phyloP scores from a whole-genome alignment of 2,113 vertebrate species.

The Myotis brandtii region DNA sequence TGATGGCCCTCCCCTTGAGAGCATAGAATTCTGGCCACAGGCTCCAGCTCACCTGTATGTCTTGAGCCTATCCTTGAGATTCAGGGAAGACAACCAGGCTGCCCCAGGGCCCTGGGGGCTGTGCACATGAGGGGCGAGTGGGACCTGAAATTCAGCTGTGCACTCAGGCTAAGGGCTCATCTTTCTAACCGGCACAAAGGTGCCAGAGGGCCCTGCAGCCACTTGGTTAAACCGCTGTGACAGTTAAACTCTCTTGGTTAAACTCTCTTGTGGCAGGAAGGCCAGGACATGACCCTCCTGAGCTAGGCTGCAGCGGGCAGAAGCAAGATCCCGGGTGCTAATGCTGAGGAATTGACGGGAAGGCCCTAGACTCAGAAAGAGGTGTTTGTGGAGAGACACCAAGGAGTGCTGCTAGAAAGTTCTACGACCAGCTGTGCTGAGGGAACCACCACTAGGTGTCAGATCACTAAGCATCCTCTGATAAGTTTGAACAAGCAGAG shows the following conservation, averaged over 20 bases:
- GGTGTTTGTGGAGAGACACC: background rate
- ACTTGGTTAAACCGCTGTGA: background rate
- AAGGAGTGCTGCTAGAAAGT: background rate
- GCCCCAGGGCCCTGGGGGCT: fast-evolving
- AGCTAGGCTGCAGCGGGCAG: background rate
- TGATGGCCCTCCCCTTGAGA: background rate
- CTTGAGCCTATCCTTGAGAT: background rate
- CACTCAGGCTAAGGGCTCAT: background rate
- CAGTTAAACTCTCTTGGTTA: too few relatives aligned
- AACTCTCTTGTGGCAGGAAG: background rate
- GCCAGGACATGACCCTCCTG: fast-evolving
- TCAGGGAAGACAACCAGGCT: background rate
- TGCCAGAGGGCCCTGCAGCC: fast-evolving
- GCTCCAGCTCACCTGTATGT: background rate
- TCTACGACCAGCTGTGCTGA: background rate
- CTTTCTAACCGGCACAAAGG: background rate
- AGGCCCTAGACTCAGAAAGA: background rate
- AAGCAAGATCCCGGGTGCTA: background rate
- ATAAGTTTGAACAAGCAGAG: background rate
- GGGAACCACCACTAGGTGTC: background rate
- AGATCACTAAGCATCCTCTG: background rate
- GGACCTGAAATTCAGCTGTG: background rate
- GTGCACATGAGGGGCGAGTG: background rate
- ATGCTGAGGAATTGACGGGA: background rate
- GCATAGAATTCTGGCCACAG: background rate